Evolutionary conservation across 2,113 vertebrate species (phyloP).

Genomic region (Butorides virescens): DNA sequence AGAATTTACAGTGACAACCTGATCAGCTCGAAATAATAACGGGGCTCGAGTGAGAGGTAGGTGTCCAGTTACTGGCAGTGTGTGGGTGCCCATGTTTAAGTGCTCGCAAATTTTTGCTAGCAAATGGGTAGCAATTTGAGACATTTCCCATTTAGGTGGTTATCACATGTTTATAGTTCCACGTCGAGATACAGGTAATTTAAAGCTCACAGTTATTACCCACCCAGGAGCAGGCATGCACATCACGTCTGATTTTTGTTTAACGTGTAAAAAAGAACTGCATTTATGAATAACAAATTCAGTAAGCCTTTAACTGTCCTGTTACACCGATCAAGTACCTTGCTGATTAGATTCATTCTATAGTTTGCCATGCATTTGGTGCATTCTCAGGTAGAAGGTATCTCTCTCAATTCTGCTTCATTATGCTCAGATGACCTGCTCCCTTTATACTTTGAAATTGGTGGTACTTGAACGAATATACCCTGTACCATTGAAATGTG

Average conservation of each 20-base stretch:
- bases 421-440: background rate
- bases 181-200: background rate
- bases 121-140: background rate
- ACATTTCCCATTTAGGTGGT: background rate
- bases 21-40: background rate
- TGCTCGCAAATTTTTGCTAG: background rate
- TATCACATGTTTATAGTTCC: conserved; percentile 6
- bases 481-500: background rate
- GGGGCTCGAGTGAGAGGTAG: background rate
- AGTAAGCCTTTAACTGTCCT: background rate
- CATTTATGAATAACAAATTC: background rate
- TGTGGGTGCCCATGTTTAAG: background rate
- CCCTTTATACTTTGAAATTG: background rate
- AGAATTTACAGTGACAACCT: background rate
- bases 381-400: background rate
- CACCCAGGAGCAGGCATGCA: background rate
- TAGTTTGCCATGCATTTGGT: background rate
- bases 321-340: background rate
- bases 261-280: background rate
- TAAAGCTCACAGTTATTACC: background rate
- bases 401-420: background rate
- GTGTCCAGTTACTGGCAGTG: background rate
- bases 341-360: background rate
- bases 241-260: background rate
- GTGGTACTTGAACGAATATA: background rate